These are phyloP conservation scores for Agrilus mali DNA, from an alignment of 2,888 invertebrate species.

Conservation along the genomic window DNA sequence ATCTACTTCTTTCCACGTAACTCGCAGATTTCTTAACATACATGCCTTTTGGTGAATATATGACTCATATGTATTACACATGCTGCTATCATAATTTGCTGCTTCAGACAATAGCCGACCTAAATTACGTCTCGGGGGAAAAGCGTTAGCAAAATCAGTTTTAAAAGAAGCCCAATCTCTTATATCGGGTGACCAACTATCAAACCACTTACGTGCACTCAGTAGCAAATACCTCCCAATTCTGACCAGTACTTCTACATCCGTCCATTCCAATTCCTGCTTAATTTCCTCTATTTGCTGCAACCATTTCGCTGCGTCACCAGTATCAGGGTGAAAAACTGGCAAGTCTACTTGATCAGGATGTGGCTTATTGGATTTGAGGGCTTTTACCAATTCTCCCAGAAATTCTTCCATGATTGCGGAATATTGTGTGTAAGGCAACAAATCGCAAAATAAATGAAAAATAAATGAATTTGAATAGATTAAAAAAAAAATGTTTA, in stretches of 20 bases:
- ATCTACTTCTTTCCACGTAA: conserved; percentile 12
- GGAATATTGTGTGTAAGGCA: too few relatives aligned
- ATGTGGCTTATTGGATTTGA: too few relatives aligned
- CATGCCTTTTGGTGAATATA: conserved; percentile 10
- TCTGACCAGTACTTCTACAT: conserved; percentile 5
- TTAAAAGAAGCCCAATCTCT: conserved; percentile 13
- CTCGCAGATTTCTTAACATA: conserved; percentile 12
- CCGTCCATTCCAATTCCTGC: conserved; percentile 10
- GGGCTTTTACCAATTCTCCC: too few relatives aligned
- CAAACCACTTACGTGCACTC: too few relatives aligned
- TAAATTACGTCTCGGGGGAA: too few relatives aligned
- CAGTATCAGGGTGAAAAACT: conserved; percentile 8
- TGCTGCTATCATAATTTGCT: conserved; percentile 8
- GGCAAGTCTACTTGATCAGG: too few relatives aligned
- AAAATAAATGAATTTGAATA: too few relatives aligned
- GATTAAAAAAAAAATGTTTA: too few relatives aligned
- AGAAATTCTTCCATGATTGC: too few relatives aligned
- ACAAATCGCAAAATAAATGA: too few relatives aligned
- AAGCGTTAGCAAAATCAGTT: not conserved
- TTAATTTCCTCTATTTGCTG: conserved; percentile 9
- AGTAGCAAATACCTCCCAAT: conserved; percentile 9
- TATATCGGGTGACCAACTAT: conserved; percentile 10
- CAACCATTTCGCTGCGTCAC: conserved; percentile 11
- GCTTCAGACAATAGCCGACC: conserved; percentile 10
- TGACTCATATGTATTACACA: conserved; percentile 11